A percentile compares a stretch with the other conserved stretches of the same genome.
These are phyloP conservation scores for Thalassaphorura encarpata DNA, from an alignment of 1,140 invertebrate genomes.

Conservation along the genomic window DNA sequence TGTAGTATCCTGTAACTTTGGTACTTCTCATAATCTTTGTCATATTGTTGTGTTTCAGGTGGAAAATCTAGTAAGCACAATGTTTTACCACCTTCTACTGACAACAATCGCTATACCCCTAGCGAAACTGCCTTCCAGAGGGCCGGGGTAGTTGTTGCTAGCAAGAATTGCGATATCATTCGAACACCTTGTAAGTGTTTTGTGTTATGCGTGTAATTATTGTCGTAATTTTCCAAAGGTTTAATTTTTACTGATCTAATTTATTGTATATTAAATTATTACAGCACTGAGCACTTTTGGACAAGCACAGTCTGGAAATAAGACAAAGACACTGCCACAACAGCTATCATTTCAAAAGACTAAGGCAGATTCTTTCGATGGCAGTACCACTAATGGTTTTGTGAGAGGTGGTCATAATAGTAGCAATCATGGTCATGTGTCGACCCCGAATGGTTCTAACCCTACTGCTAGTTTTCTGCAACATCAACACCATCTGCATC, in stretches of 20 bases:
- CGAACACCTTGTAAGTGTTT: conserved; percentile 30
- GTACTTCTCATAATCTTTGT: too few species aligned
- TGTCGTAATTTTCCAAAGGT: too few species aligned
- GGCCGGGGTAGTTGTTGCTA: conserved; percentile 26
- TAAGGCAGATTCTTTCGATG: conserved; percentile 28
- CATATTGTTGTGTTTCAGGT: too few species aligned
- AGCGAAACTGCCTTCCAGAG: conserved; percentile 26
- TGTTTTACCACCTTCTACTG: neutral
- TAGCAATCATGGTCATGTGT: conserved; percentile 16
- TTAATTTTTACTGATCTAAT: too few species aligned
- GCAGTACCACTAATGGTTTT: conserved; percentile 19
- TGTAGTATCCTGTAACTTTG: neutral
- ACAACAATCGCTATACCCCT: conserved; percentile 16
- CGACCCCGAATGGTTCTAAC: conserved; percentile 29
- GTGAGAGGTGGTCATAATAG: conserved; percentile 6
- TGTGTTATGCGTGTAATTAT: too few species aligned
- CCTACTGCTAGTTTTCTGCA: conserved; percentile 20
- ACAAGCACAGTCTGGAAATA: conserved; percentile 24
- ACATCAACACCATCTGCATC: conserved; percentile 15
- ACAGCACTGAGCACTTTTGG: conserved; percentile 31
- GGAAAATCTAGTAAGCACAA: conserved; percentile 32
- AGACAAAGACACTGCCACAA: conserved; percentile 32
- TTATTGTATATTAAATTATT: too few species aligned
- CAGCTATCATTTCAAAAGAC: conserved; percentile 32
- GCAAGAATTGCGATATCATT: conserved; percentile 34